Percentiles rank a stretch among this genome's conserved stretches.
These are phyloP conservation scores for Halictus ligatus DNA, from an alignment of 2,888 invertebrate species.

Conservation along the genomic window DNA sequence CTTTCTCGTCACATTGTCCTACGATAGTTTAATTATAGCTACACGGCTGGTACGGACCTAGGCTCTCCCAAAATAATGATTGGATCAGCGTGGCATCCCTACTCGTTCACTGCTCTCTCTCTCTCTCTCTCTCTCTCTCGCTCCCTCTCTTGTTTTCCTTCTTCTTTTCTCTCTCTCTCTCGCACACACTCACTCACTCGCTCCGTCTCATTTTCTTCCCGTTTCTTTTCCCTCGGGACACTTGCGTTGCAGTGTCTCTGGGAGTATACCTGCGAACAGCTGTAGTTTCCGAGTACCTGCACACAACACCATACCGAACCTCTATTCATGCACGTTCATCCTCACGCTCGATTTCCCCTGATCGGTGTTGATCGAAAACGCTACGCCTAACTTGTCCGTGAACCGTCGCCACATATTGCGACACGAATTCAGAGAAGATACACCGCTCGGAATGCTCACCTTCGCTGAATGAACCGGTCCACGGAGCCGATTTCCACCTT, in stretches of 20 bases:
- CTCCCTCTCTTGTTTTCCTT: neutral
- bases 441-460: neutral
- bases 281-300: conserved; percentile 49
- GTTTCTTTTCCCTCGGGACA: conserved; percentile 69
- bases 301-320: conserved; percentile 6
- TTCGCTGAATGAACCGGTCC: conserved; percentile 25
- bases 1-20: conserved; percentile 73
- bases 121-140: conserved; percentile 32
- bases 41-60: conserved; percentile 75
- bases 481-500: neutral
- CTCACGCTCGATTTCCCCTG: neutral
- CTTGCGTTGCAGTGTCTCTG: conserved; percentile 66
- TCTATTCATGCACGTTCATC: conserved; percentile 13
- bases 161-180: conserved; percentile 29
- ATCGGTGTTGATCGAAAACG: conserved; percentile 20
- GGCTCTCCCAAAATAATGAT: conserved; percentile 83
- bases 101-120: conserved; percentile 54
- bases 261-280: conserved; percentile 66
- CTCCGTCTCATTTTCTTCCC: neutral
- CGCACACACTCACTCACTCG: neutral
- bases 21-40: conserved; percentile 82
- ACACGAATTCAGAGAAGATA: conserved; percentile 47
- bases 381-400: conserved; percentile 37
- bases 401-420: conserved; percentile 36
- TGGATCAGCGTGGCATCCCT: conserved; percentile 78